A percentile compares a stretch with the other conserved stretches of the same genome.
phyloP scores from a whole-genome alignment of 92 coral and sea anemone species.

The Heliopora coerulea region DNA sequence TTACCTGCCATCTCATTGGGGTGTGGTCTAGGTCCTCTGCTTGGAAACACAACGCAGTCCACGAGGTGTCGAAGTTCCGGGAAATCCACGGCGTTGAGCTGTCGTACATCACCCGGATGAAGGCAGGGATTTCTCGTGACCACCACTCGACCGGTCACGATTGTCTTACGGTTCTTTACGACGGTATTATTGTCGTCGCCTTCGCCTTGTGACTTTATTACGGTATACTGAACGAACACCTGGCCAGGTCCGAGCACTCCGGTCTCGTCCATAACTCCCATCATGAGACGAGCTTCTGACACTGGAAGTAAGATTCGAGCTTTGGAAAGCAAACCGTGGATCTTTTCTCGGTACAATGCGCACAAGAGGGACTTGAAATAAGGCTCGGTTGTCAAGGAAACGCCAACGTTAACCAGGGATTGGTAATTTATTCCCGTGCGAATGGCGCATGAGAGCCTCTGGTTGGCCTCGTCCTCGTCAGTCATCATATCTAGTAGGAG shows the following conservation, averaged over 20 bases:
- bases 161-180: slow-evolving; percentile 32
- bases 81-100: slow-evolving; percentile 79
- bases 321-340: slow-evolving; percentile 72
- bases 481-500: slow-evolving; percentile 31
- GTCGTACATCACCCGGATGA: slow-evolving; percentile 97
- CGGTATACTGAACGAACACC: slow-evolving; percentile 87
- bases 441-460: slow-evolving; percentile 28
- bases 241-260: slow-evolving; percentile 73
- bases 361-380: slow-evolving; percentile 80
- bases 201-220: slow-evolving; percentile 60
- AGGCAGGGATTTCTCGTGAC: slow-evolving; percentile 93
- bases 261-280: slow-evolving; percentile 79
- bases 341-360: slow-evolving; percentile 81
- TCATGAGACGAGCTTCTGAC: slow-evolving; percentile 76
- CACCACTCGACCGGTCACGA: slow-evolving; percentile 69
- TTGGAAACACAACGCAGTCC: slow-evolving; percentile 90
- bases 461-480: slow-evolving; percentile 33
- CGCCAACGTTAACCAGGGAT: slow-evolving; percentile 72
- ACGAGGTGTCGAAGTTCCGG: slow-evolving; percentile 70
- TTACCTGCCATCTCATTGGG: slow-evolving; percentile 85
- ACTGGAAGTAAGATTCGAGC: slow-evolving; percentile 93
- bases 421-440: slow-evolving; percentile 39
- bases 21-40: slow-evolving; percentile 86
- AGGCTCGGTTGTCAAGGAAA: slow-evolving; percentile 82
- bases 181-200: slow-evolving; percentile 34